phyloP scores from a whole-genome alignment of 2,113 vertebrate species.

The Amphilophus citrinellus region DNA sequence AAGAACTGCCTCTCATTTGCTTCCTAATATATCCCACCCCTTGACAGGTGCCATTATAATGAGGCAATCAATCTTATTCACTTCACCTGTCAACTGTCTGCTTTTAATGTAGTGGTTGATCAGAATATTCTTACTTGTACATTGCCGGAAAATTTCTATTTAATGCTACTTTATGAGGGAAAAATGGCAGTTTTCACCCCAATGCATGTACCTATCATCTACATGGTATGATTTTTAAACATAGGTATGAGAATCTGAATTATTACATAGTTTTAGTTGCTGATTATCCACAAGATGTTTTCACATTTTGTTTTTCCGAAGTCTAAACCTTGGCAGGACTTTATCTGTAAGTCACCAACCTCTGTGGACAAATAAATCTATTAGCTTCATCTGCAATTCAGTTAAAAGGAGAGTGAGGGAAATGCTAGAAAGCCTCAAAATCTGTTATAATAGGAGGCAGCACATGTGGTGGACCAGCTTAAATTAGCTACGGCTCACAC shows the following conservation, averaged over 20 bases:
- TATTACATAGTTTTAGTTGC: background rate
- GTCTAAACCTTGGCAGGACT: background rate
- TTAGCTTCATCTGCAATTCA: background rate
- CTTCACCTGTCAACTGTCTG: background rate
- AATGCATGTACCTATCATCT: background rate
- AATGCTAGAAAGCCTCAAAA: background rate
- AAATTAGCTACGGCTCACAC: background rate
- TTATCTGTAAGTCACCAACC: background rate
- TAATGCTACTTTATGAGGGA: background rate
- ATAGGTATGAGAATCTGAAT: background rate
- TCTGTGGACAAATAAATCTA: no score
- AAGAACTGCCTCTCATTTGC: background rate
- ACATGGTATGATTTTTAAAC: background rate
- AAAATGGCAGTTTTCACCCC: background rate
- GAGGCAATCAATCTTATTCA: slow-evolving; percentile 2
- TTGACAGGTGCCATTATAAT: background rate
- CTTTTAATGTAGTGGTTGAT: background rate
- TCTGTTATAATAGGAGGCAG: background rate
- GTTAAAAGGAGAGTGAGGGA: background rate
- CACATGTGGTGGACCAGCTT: background rate
- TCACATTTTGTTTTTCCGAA: background rate
- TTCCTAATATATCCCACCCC: background rate
- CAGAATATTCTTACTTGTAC: background rate
- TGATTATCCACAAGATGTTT: background rate
- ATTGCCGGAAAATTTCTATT: background rate